Evolutionary conservation across 2,888 invertebrate species (phyloP).

Genomic region (Campoplex nolae): DNA sequence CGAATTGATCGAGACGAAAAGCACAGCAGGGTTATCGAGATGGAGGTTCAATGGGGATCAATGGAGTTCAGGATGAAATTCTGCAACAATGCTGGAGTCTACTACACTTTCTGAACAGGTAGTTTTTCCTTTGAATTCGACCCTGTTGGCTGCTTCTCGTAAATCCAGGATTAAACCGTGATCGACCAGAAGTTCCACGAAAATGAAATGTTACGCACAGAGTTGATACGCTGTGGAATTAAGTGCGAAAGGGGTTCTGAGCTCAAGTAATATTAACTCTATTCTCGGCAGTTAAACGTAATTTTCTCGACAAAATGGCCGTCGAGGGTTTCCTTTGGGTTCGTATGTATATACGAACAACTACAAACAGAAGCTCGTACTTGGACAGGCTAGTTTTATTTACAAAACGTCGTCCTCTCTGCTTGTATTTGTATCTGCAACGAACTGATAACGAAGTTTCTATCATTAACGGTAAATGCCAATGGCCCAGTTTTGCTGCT

Average conservation of each 20-base stretch:
- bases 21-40: no score
- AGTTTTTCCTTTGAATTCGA: neutral
- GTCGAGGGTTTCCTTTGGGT: neutral
- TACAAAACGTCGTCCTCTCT: constrained; percentile 1
- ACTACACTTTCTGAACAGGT: no score
- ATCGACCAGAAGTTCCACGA: neutral
- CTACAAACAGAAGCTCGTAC: neutral
- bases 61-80: no score
- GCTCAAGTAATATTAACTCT: neutral
- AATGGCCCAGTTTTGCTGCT: constrained; percentile 44
- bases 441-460: constrained; percentile 46
- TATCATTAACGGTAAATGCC: constrained; percentile 51
- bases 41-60: no score
- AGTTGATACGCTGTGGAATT: neutral
- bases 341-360: neutral
- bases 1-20: no score
- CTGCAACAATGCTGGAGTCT: no score
- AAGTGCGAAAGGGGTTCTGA: neutral
- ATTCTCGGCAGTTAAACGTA: neutral
- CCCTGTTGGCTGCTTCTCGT: neutral
- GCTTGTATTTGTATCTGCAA: constrained; percentile 3
- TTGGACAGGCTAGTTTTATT: neutral
- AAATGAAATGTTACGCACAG: neutral
- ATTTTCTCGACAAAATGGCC: neutral
- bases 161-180: neutral